Evolutionary conservation across 2,888 invertebrate species (phyloP).

Genomic region (Caenorhabditis afra): DNA sequence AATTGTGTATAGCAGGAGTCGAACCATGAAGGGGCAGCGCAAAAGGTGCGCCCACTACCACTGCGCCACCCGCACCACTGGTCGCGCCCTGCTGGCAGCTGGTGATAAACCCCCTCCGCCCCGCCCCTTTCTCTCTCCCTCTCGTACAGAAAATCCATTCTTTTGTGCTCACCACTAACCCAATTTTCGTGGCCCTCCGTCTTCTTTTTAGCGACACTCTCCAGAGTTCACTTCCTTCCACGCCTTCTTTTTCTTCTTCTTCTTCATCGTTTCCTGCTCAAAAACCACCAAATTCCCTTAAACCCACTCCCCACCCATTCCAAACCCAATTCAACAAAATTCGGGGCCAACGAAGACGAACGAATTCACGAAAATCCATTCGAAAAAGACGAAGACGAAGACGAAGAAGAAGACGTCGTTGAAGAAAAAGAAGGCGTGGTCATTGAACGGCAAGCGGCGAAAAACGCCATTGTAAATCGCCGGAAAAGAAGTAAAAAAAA

Average conservation of each 20-base stretch:
- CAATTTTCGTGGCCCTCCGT: slow-evolving; percentile 35
- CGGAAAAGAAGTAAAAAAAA: slow-evolving; percentile 1
- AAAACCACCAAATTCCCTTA: not conserved
- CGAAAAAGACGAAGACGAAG: too few species aligned
- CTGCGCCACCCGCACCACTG: too few species aligned
- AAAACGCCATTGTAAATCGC: not conserved
- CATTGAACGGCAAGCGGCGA: slow-evolving; percentile 24
- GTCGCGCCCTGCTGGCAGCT: too few species aligned
- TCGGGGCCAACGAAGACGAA: not conserved
- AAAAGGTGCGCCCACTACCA: too few species aligned
- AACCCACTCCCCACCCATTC: not conserved
- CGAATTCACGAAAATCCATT: slow-evolving; percentile 18
- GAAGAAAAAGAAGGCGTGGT: not conserved
- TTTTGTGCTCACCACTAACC: slow-evolving; percentile 17
- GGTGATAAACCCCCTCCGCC: too few species aligned
- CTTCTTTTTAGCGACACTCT: not conserved
- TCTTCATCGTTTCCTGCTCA: slow-evolving; percentile 19
- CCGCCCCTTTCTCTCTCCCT: not conserved
- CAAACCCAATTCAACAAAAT: too few species aligned
- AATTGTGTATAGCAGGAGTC: too few species aligned
- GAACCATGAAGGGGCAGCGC: too few species aligned
- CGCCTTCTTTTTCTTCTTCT: slow-evolving; percentile 4
- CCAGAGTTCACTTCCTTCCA: slow-evolving; percentile 32
- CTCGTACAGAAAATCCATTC: not conserved
- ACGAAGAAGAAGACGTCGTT: not conserved